Evolutionary conservation across 1,140 invertebrate species (phyloP).

Genomic region (Calosoma granatense): DNA sequence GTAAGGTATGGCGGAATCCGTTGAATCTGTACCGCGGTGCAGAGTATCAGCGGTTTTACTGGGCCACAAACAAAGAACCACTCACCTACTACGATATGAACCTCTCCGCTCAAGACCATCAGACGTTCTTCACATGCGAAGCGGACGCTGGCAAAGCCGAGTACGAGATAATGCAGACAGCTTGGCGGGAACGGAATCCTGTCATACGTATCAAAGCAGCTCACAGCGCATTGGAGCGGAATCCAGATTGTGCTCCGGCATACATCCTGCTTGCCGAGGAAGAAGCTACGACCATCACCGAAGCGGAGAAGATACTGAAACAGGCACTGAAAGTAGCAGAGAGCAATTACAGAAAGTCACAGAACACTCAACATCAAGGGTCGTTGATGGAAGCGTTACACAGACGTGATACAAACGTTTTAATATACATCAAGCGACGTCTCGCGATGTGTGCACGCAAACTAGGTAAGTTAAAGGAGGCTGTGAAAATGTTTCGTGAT

Average conservation of each 20-base stretch:
- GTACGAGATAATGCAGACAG: conserved; percentile 96
- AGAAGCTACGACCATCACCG: conserved; percentile 83
- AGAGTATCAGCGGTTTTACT: conserved; percentile 90
- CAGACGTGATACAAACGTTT: conserved; percentile 86
- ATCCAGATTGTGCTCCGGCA: conserved; percentile 90
- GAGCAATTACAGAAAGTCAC: conserved; percentile 71
- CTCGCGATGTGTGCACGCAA: conserved; percentile 95
- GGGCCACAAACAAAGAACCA: conserved; percentile 86
- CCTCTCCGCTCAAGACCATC: conserved; percentile 95
- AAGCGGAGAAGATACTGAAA: conserved; percentile 81
- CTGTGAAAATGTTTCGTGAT: conserved; percentile 95
- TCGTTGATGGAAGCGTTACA: conserved; percentile 66
- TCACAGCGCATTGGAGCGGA: conserved; percentile 80
- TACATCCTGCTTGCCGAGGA: conserved; percentile 95
- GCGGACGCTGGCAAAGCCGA: conserved; percentile 80
- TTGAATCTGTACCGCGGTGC: conserved; percentile 91
- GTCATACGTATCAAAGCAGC: conserved; percentile 85
- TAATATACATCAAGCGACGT: conserved; percentile 90
- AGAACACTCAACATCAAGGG: conserved; percentile 64
- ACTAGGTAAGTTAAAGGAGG: conserved; percentile 86
- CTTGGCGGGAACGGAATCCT: conserved; percentile 93
- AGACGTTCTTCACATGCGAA: conserved; percentile 96
- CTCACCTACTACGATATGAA: conserved; percentile 99
- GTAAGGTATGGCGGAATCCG: conserved; percentile 97
- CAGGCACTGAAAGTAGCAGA: conserved; percentile 84